Evolutionary conservation across 2,888 invertebrate species (phyloP), one percentile per base, ranked within the genome.

Genomic region (Trichogramma evanescens): DNA sequence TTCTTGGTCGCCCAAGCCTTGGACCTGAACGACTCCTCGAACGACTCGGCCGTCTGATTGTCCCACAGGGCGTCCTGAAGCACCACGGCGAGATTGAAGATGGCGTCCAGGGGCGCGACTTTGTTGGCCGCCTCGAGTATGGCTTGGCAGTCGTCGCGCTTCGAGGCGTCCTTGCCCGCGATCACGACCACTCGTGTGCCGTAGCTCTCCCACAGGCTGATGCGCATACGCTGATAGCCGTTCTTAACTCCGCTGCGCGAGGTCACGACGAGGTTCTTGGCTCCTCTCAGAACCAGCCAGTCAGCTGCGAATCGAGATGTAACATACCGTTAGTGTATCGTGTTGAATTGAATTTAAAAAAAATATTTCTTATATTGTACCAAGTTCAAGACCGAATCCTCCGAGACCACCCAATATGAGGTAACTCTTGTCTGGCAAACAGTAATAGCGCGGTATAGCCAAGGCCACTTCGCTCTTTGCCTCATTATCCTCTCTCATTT

Each of bases 211-310:
- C 92, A 93, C 1, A 85, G 8, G 67, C 69, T 61, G 6, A 92
- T 78, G 66, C 90, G 84, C 54, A 86, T 82, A 0, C 84, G 80
- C 76, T 95, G 95, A 76, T 95, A 95, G 40, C 93, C 92, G 58
- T 87, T 90, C 50, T 82, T 81, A 42, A 93, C 75, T 2, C 95
- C 95, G 26, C 83, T 83, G 61, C 93, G 84, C 0, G 94, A 93
- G 0, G 89, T 90, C 0, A 95, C 81, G 1, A 95, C 82, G 8
- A 95, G 69, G 66, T 89, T 88, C 67, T 81, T 84, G 0, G 89
- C 93, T 0, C 94, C 95, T 65, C 95, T 83, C 55, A 89, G 76
- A 54, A 93, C 83, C 69, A 97, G 80, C 92, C 93, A 94, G 70
- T 93, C 89, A 0, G 88, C 86, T 53, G 95, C 38, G 13, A 13